phyloP scores from a whole-genome alignment of 2,113 vertebrate species.

The Pachycephala philippinensis region DNA sequence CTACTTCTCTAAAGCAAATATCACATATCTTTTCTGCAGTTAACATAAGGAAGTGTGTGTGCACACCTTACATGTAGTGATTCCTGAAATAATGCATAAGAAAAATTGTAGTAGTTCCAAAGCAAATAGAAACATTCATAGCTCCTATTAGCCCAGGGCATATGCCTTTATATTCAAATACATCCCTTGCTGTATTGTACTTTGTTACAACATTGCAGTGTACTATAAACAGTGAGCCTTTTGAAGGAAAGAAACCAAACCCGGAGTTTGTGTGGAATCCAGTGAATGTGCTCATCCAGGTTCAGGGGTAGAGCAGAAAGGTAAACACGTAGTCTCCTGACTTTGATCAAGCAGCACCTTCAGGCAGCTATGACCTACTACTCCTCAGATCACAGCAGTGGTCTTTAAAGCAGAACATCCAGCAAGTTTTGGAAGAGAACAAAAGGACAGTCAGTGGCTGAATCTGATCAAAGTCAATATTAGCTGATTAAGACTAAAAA shows the following conservation, averaged over 20 bases:
- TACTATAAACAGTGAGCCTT: neutral
- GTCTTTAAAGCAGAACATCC: neutral
- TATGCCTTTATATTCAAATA: neutral
- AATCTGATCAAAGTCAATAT: neutral
- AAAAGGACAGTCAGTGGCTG: neutral
- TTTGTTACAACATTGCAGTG: neutral
- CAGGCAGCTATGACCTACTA: neutral
- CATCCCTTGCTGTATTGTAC: neutral
- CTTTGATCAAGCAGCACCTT: conserved; percentile 43
- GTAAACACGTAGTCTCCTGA: neutral
- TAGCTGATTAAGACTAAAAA: neutral
- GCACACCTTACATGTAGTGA: neutral
- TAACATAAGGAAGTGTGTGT: neutral
- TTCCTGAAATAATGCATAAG: neutral
- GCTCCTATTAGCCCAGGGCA: neutral
- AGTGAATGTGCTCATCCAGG: neutral
- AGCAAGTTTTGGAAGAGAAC: neutral
- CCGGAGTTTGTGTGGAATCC: neutral
- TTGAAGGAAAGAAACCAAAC: neutral
- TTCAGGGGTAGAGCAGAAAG: neutral
- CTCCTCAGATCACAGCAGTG: conserved; percentile 1
- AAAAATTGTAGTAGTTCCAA: neutral
- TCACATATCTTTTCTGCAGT: neutral
- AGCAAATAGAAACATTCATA: neutral
- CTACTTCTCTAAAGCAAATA: neutral